Percentiles rank a stretch among this genome's conserved stretches.
Conservation (phyloP, 1,140 invertebrate genomes). For the Diuraphis noxia region DNA sequence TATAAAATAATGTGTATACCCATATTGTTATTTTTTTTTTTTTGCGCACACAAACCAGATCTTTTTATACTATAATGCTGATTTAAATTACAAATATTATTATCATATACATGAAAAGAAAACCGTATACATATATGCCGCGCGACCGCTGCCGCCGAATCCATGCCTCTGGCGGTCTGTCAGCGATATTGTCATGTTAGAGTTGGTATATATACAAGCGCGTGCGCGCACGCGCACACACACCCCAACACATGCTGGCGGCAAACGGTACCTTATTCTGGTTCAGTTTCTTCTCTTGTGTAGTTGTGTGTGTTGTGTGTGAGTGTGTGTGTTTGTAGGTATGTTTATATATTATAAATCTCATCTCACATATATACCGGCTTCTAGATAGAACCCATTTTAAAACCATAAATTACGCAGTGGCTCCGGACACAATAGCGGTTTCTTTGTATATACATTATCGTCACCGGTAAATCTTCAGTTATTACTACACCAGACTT, state of each 20-base stretch:
- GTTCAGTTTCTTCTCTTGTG: constrained; percentile 13
- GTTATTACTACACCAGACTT: constrained; percentile 41
- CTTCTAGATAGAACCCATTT: constrained; percentile 27
- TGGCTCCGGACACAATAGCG: constrained; percentile 43
- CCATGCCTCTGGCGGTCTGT: constrained; percentile 30
- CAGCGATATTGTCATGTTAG: constrained; percentile 40
- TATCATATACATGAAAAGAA: constrained; percentile 20
- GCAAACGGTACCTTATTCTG: constrained; percentile 47
- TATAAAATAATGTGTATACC: not conserved
- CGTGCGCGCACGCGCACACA: not conserved
- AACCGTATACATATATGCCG: not conserved
- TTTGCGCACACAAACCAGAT: constrained; percentile 46
- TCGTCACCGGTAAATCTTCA: constrained; percentile 52
- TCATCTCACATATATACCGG: constrained; percentile 2
- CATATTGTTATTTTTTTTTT: constrained; percentile 15
- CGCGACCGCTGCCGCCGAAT: not conserved
- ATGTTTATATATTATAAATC: not conserved
- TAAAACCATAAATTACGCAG: constrained; percentile 50
- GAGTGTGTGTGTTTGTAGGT: not conserved
- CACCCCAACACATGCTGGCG: not conserved
- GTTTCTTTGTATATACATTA: constrained; percentile 51
- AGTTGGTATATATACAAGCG: not conserved
- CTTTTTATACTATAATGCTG: not conserved
- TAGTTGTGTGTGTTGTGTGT: not conserved
- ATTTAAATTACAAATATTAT: constrained; percentile 52